These are phyloP conservation scores for Oceanodroma tethys DNA, from an alignment of 2,113 vertebrate species.

Conservation along the genomic window DNA sequence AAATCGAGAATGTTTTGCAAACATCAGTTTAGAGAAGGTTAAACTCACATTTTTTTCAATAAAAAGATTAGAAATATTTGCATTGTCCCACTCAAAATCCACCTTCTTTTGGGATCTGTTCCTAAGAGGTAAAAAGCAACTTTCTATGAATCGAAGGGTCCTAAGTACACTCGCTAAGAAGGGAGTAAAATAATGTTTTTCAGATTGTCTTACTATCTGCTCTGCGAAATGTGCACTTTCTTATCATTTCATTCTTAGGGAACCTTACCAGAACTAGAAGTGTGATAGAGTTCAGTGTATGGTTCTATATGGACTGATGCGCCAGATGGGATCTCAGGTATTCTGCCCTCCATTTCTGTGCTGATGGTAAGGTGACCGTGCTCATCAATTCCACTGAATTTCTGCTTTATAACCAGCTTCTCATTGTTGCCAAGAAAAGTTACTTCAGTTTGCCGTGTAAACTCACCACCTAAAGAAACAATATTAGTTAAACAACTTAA, in stretches of 20 bases:
- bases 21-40: not conserved
- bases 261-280: constrained; percentile 79
- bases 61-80: not conserved
- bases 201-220: not conserved
- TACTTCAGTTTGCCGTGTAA: constrained; percentile 86
- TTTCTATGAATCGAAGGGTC: not conserved
- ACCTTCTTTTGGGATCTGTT: not conserved
- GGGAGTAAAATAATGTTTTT: not conserved
- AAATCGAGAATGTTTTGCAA: not conserved
- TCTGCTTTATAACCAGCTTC: constrained; percentile 83
- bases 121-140: not conserved
- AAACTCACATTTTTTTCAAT: not conserved
- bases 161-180: not conserved
- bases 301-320: constrained; percentile 83
- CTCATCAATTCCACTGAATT: constrained; percentile 88
- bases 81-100: not conserved
- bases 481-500: not conserved
- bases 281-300: constrained; percentile 88
- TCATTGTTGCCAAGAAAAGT: constrained; percentile 83
- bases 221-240: not conserved
- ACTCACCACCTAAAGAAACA: constrained; percentile 81
- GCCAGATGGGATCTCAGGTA: constrained; percentile 77
- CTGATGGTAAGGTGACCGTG: constrained; percentile 89
- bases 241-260: not conserved
- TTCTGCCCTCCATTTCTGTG: constrained; percentile 85